Base-by-base conservation (phyloP, 2,888 invertebrate genomes). In the Machimus rusticus region DNA sequence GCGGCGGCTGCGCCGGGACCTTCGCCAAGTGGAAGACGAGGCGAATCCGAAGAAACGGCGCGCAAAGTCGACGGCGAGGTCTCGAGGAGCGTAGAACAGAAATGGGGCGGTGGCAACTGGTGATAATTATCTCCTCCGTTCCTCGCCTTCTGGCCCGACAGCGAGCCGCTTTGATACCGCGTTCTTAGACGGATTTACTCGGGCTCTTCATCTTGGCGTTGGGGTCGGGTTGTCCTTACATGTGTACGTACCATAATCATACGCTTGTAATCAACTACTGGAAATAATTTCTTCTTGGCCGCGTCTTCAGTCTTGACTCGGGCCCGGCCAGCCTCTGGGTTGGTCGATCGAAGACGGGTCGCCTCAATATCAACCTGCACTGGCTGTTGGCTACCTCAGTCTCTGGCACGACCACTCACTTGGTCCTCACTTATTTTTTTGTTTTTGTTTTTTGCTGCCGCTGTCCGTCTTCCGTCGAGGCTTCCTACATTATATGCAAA, bases 231-330 rank as follows among this genome's bases (percentile, higher is more conserved):
- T 88, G 89, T 89, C 88, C 89, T 88, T 89, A 89, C 89, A 89
- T 89, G 89, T 89, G 89, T 90, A 89, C 89, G 88, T 89, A 82
- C 88, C 87, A 89, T 89, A 89, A 90, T 90, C 90, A 89, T 89
- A 89, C 89, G 89, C 87, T 89, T 89, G 89, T 89, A 89, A 90
- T 90, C 90, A 90, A 90, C 90, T 90, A 90, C 90, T 90, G 90
- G 89, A 90, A 89, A 88, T 89, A 89, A 89, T 90, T 89, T 88
- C 77, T 86, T 86, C 78, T 78, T 79, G 46, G 57, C 86, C 43
- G 19, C 31, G 28, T 39, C 39, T 39, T 12, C 9, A 39, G 39
- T 85, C 74, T 16, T 19, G 23, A 46, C 23, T 74, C 74, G 23
- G 66, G 66, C 12, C 66, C 28, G 66, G 86, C 74, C 85, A 57